Evolutionary conservation across 2,113 vertebrate species (phyloP).

Genomic region (Anhinga anhinga): DNA sequence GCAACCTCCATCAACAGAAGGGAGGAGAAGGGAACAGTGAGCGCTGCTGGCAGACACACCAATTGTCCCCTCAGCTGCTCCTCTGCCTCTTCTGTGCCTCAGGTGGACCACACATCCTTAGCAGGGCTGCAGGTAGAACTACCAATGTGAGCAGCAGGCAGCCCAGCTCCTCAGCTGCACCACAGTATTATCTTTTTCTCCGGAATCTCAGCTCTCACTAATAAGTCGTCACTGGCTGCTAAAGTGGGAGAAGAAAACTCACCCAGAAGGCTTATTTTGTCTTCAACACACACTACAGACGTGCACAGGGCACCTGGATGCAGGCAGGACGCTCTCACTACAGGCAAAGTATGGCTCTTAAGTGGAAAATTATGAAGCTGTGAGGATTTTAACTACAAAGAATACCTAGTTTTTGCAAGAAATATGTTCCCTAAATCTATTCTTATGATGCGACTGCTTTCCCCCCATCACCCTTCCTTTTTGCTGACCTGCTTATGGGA

Average conservation of each 20-base stretch:
- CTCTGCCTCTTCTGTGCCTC: neutral
- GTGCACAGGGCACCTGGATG: neutral
- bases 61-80: neutral
- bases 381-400: neutral
- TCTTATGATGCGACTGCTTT: neutral
- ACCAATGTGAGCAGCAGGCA: fast-evolving
- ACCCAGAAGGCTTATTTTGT: neutral
- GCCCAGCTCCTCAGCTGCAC: neutral
- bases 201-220: neutral
- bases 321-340: fast-evolving
- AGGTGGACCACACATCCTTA: neutral
- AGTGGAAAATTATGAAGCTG: neutral
- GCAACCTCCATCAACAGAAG: too few relatives aligned
- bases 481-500: neutral
- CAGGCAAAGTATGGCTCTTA: neutral
- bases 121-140: neutral
- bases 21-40: neutral
- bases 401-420: neutral
- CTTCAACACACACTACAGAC: neutral
- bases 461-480: neutral
- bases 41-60: neutral
- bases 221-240: neutral
- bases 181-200: fast-evolving
- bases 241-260: neutral
- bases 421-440: neutral